A percentile compares a stretch with the other conserved stretches of the same genome.
Conservation (phyloP, 2,888 invertebrate genomes). For the Hartigia nigra region DNA sequence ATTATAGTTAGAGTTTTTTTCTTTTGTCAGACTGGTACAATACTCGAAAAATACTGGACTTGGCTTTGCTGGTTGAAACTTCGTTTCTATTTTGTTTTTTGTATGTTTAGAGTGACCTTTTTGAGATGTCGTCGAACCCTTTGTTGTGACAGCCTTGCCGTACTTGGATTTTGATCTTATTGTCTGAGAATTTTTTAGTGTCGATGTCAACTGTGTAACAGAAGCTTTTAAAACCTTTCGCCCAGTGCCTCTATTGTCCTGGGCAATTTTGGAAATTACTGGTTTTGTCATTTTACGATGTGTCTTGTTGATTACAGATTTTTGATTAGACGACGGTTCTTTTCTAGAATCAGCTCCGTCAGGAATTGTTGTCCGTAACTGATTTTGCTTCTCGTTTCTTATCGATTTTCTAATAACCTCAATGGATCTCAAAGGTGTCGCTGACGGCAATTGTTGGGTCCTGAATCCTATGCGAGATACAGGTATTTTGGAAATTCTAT, state of each 20-base stretch:
- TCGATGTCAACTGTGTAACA: neutral
- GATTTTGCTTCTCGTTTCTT: conserved; percentile 3
- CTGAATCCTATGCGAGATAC: conserved; percentile 7
- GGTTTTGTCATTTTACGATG: neutral
- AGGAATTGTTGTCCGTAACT: neutral
- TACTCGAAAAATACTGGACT: neutral
- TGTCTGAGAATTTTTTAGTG: neutral
- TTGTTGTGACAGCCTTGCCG: neutral
- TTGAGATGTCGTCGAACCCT: neutral
- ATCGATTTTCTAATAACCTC: conserved; percentile 49
- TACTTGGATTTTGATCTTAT: neutral
- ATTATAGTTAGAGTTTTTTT: conserved; percentile 25
- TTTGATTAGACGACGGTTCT: neutral
- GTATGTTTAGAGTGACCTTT: neutral
- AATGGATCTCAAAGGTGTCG: conserved; percentile 42
- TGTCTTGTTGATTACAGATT: neutral
- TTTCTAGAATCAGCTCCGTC: neutral
- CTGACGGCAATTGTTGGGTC: conserved; percentile 18
- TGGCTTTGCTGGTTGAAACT: neutral
- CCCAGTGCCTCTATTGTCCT: conserved; percentile 16
- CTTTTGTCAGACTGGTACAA: neutral
- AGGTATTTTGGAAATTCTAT: neutral
- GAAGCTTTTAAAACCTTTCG: neutral
- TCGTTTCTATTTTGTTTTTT: neutral
- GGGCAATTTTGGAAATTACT: conserved; percentile 1